phyloP scores from a whole-genome alignment of 2,797 vertebrate species.

The Sebastes melanostomus region DNA sequence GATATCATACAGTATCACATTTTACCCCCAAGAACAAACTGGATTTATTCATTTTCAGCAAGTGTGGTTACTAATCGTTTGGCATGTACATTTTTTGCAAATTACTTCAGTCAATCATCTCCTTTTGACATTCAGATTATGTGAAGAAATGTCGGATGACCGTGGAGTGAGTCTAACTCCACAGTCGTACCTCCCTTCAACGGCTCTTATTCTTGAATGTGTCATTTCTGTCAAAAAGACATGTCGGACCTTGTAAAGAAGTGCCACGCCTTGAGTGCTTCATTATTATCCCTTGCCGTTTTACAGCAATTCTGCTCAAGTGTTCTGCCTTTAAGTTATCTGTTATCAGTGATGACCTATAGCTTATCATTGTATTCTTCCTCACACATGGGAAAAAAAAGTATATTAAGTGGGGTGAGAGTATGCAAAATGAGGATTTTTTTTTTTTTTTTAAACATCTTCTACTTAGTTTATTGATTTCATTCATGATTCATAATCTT shows the following conservation, averaged over 20 bases:
- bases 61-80: background rate
- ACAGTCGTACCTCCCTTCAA: background rate
- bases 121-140: background rate
- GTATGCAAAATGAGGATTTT: background rate
- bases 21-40: background rate
- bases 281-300: background rate
- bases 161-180: background rate
- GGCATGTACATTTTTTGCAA: background rate
- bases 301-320: background rate
- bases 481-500: background rate
- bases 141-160: background rate
- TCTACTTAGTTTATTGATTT: background rate
- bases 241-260: background rate
- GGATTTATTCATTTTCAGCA: background rate
- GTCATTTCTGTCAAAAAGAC: constrained; percentile 5
- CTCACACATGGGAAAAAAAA: background rate
- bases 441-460: background rate
- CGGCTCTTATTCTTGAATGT: background rate
- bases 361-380: background rate
- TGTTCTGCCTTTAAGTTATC: background rate
- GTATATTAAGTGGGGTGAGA: background rate
- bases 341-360: background rate
- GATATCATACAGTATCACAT: background rate
- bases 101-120: background rate
- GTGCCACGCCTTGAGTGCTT: background rate